phyloP scores from a whole-genome alignment of 2,113 vertebrate species.

The Apus apus region DNA sequence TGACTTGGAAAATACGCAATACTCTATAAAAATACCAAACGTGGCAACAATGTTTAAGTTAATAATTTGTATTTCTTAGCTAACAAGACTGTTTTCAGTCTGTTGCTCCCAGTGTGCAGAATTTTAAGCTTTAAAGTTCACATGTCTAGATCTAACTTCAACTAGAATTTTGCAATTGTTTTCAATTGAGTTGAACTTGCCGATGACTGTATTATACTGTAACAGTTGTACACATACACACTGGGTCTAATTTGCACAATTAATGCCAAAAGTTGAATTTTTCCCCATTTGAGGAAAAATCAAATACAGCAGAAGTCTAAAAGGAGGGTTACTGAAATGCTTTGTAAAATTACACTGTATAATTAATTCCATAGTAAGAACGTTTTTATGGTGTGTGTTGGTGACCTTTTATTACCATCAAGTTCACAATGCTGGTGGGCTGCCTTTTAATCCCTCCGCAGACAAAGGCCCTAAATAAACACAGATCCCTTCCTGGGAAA shows the following conservation, averaged over 20 bases:
- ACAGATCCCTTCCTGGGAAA: conserved; percentile 87
- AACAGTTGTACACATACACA: not conserved
- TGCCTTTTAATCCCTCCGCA: conserved; percentile 89
- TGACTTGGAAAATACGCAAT: not conserved
- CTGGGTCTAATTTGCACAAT: not conserved
- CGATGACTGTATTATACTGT: not conserved
- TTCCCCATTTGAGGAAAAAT: conserved; percentile 54
- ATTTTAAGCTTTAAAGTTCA: conserved; percentile 19
- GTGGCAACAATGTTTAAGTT: not conserved
- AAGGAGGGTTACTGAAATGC: conserved; percentile 70
- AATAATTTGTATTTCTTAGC: not conserved
- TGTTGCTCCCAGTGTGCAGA: not conserved
- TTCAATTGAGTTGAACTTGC: conserved; percentile 51
- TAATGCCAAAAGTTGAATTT: conserved; percentile 19
- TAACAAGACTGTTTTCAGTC: not conserved
- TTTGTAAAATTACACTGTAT: conserved; percentile 87
- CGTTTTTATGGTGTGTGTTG: conserved; percentile 86
- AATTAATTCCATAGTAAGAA: conserved; percentile 88
- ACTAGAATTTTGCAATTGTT: conserved; percentile 11
- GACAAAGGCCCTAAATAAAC: conserved; percentile 89
- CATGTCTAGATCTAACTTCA: not conserved
- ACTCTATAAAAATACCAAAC: conserved; percentile 22
- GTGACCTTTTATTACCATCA: conserved; percentile 85
- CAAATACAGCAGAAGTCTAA: conserved; percentile 60
- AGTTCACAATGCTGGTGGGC: conserved; percentile 86